phyloP scores from a whole-genome alignment of 2,888 invertebrate species.

The Heterodera filipjevi region DNA sequence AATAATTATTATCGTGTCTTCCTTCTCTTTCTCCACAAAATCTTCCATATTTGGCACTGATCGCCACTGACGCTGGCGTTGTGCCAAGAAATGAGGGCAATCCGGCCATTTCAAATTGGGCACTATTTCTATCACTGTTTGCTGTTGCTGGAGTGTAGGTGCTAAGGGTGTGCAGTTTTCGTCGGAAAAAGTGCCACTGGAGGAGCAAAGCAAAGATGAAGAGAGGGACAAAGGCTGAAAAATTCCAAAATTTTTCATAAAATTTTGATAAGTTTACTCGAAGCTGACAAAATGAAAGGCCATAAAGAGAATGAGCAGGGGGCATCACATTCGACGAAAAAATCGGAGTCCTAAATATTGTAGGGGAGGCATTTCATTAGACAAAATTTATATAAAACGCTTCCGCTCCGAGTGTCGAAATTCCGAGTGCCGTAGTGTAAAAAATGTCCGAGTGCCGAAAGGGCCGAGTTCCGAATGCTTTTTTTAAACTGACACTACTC shows the following conservation, averaged over 20 bases:
- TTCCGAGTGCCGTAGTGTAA: too few relatives aligned
- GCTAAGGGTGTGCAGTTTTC: background rate
- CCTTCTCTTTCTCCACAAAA: background rate
- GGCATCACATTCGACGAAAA: slow-evolving; percentile 2
- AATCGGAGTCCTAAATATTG: background rate
- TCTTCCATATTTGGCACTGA: background rate
- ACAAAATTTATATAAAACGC: too few relatives aligned
- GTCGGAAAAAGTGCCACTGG: slow-evolving; percentile 17
- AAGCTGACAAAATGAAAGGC: slow-evolving; percentile 2
- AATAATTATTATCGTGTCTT: background rate
- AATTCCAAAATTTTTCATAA: background rate
- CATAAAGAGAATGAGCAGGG: background rate
- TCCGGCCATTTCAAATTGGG: slow-evolving; percentile 8
- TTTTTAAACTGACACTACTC: too few relatives aligned
- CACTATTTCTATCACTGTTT: background rate
- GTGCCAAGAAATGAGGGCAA: slow-evolving; percentile 1
- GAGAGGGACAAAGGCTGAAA: slow-evolving; percentile 8
- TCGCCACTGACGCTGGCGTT: background rate
- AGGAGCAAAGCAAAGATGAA: background rate
- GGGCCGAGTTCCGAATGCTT: too few relatives aligned
- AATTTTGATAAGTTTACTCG: background rate
- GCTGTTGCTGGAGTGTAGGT: background rate
- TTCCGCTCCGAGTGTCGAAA: too few relatives aligned
- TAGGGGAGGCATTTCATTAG: too few relatives aligned
- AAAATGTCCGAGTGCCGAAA: too few relatives aligned